phyloP scores from a whole-genome alignment of 2,888 invertebrate genomes.

The Hyposoter dolosus region DNA sequence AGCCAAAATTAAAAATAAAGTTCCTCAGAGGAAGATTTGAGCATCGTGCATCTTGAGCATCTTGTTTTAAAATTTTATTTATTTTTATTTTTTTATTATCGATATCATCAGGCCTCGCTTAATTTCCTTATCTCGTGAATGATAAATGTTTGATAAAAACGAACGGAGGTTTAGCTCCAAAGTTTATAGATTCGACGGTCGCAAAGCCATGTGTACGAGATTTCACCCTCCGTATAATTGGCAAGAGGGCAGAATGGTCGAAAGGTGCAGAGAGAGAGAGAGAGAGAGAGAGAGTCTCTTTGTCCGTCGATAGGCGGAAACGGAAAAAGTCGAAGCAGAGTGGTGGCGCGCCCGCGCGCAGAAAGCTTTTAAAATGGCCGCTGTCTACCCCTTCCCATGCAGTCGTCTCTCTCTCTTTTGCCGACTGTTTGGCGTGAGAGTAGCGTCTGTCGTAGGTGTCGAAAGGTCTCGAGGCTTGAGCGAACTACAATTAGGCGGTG shows the following conservation, averaged over 20 bases:
- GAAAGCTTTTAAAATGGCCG: conserved; percentile 53
- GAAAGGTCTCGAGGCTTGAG: conserved; percentile 80
- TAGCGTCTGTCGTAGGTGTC: conserved; percentile 81
- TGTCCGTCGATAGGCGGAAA: conserved; percentile 38
- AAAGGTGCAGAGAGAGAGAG: not conserved
- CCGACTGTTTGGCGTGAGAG: conserved; percentile 70
- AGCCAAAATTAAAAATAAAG: too few relatives aligned
- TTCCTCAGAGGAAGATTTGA: too few relatives aligned
- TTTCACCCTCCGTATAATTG: conserved; percentile 13
- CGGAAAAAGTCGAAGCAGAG: conserved; percentile 22
- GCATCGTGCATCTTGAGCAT: too few relatives aligned
- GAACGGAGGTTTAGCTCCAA: not conserved
- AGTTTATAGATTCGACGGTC: not conserved
- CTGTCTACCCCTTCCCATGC: conserved; percentile 17
- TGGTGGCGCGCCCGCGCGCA: conserved; percentile 33
- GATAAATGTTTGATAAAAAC: not conserved
- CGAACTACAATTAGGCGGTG: conserved; percentile 82
- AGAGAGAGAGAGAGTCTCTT: too few relatives aligned
- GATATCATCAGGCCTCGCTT: too few relatives aligned
- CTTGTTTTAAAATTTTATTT: too few relatives aligned
- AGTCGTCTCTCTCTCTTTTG: not conserved
- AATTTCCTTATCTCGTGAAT: not conserved
- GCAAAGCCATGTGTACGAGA: too few relatives aligned
- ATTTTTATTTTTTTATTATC: too few relatives aligned
- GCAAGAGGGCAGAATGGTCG: conserved; percentile 2